Base-by-base conservation (phyloP, 2,113 vertebrate genomes). In the Rhagologus leucostigma region DNA sequence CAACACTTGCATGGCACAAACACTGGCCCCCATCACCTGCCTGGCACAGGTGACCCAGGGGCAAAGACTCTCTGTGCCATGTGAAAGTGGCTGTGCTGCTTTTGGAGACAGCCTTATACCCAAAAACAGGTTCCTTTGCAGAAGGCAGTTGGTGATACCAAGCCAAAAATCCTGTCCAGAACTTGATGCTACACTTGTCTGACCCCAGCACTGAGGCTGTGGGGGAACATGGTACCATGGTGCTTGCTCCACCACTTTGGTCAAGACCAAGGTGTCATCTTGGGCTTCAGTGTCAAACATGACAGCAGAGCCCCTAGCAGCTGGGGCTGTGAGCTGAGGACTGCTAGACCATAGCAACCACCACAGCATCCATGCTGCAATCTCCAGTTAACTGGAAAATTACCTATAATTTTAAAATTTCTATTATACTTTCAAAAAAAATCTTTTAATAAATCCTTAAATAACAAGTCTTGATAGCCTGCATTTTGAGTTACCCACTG, bases 211-310 rank as follows among this genome's bases (percentile, higher is more conserved):
- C 16, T 20, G 50, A 35, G 1, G 11, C 57, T 64, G 15, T 4
- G 24, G 57, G 12, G 11, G 13, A 73, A 46, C 2, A 1, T 0
- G 8, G 21, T 27, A 23, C 21, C 4, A 2, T 6, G 15, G 16
- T 53, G 22, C 13, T 79, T 2, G 0, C 11, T 33, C 19, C 35
- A 24, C 13, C 27, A 11, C 35, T 83, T 49, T 1, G 7, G 19
- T 29, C 26, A 73, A 27, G 13, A 32, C 8, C 23, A 65, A 77
- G 37, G n/a, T 33, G 20, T 32, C 41, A 84, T 19, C 37, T 41
- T 50, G 55, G 71, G 42, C 18, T 65, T 84, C 63, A 42, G 10
- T 19, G 44, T 29, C 1, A 23, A 86, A 89, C 30, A 23, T 4
- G 41, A 41, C 26, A 90, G 67, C 16, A 77, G 24, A 86, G 59